Evolutionary conservation across 2,797 vertebrate species (phyloP), one percentile per base, ranked within the genome.

Genomic region (Bradypodion pumilum): DNA sequence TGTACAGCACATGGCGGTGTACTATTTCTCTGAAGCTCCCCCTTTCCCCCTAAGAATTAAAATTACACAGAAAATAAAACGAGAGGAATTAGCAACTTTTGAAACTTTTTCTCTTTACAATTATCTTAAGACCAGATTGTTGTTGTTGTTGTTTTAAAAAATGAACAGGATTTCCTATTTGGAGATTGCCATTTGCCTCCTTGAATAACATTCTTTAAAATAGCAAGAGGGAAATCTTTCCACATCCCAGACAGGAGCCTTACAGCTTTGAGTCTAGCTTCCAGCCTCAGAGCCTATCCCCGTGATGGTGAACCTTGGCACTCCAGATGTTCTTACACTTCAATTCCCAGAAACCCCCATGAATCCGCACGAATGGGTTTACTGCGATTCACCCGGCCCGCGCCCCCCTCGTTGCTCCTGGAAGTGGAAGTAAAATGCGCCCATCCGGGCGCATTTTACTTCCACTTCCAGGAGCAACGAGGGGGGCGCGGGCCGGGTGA

Each of bases 141-240:
- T 42, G 49, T 68, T 85, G 52, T 46, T 29, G 73, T 32, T 40
- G 5, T 13, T 63, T 29, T 62, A 60, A 42, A 19, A 42, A 74
- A 32, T 86, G 56, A 59, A 87, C 68, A 75, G 19, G 52, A 72
- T 77, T 73, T 40, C 74, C 32, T 75, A 62, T 76, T 74, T 74
- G 80, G 27, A 23, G 29, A 74, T 63, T 73, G 44, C 62, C 52
- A 60, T 37, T 85, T 86, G 66, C 74, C 42, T 69, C 74, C 73
- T 63, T 15, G 65, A 69, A 70, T 70, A 21, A 77, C 42, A 76
- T 40, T 62, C 52, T 78, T 72, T 66, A 52, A 25, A 60, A 37
- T 8, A 46, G 62, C 42, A 13, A 27, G 29, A 7, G 25, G 10
- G 23, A 19, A 37, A 12, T 75, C 46, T 82, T 52, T 87, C 35